Conservation (phyloP, 2,113 vertebrate genomes). For the Montifringilla adamsi region DNA sequence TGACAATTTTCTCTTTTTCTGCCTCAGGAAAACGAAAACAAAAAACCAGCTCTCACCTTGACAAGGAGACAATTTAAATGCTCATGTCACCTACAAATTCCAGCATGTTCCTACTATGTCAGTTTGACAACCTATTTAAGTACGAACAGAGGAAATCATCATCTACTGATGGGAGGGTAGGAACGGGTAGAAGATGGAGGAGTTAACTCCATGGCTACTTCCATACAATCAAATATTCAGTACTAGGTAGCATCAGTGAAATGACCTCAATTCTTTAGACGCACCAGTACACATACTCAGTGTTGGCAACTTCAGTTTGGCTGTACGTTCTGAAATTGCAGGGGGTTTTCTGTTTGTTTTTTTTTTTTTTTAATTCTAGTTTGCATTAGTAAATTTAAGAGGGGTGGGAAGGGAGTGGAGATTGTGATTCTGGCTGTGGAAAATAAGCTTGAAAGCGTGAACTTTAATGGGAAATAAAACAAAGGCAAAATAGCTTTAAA, state of each 20-base stretch:
- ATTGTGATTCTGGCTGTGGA: not conserved
- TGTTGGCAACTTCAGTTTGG: not conserved
- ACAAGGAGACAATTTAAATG: not conserved
- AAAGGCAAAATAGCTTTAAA: not conserved
- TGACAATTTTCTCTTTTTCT: not conserved
- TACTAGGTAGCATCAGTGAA: not conserved
- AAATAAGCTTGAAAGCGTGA: not conserved
- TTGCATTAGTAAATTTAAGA: not conserved
- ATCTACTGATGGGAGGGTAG: not conserved
- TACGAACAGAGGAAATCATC: not conserved
- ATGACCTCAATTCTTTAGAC: not conserved
- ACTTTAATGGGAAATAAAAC: not conserved
- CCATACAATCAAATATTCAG: not conserved
- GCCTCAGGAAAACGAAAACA: not conserved
- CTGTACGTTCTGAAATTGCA: not conserved
- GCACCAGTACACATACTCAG: fast-evolving
- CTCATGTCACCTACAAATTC: not conserved
- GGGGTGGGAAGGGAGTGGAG: not conserved
- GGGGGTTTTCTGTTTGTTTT: too few species aligned
- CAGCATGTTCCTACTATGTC: not conserved
- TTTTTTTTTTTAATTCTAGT: not conserved
- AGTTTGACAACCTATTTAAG: not conserved
- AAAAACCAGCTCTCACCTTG: not conserved
- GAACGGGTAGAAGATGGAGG: not conserved
- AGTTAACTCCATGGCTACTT: not conserved